phyloP scores from a whole-genome alignment of 2,888 invertebrate genomes.

The Pachliopta kotzebuea region DNA sequence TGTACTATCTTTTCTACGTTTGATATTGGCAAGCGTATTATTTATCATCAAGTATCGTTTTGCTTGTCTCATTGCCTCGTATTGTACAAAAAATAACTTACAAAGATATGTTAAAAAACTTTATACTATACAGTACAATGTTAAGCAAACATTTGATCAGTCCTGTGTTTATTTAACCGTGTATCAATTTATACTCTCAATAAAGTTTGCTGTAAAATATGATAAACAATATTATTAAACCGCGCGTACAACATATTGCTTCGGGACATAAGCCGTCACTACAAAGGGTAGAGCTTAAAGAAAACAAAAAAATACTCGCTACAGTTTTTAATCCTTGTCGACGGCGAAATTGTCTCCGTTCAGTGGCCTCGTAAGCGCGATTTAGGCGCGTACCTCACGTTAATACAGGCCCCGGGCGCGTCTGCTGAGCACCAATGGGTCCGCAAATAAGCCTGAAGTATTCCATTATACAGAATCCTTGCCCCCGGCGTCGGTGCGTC shows the following conservation, averaged over 20 bases:
- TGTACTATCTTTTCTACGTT: no score
- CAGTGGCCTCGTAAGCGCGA: constrained; percentile 53
- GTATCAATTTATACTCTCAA: constrained; percentile 12
- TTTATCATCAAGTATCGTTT: no score
- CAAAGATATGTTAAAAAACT: no score
- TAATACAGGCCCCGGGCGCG: constrained; percentile 67
- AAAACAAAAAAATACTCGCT: constrained; percentile 35
- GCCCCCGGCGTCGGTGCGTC: constrained; percentile 67
- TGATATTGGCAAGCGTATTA: no score
- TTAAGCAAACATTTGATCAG: no score
- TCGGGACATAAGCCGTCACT: constrained; percentile 18
- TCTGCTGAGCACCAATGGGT: constrained; percentile 69
- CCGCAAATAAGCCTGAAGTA: constrained; percentile 78
- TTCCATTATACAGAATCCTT: constrained; percentile 79
- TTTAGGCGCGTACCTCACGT: constrained; percentile 56
- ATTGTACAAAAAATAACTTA: no score
- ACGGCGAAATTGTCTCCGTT: constrained; percentile 36
- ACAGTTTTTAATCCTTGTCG: constrained; percentile 38
- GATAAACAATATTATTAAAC: constrained; percentile 25
- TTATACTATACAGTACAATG: no score
- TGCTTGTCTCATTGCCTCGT: no score
- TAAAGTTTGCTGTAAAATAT: constrained; percentile 19
- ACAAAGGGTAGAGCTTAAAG: constrained; percentile 36
- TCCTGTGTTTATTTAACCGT: constrained; percentile 9
- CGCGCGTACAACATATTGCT: constrained; percentile 17